phyloP scores from a whole-genome alignment of 2,113 vertebrate genomes.

The Columba livia region DNA sequence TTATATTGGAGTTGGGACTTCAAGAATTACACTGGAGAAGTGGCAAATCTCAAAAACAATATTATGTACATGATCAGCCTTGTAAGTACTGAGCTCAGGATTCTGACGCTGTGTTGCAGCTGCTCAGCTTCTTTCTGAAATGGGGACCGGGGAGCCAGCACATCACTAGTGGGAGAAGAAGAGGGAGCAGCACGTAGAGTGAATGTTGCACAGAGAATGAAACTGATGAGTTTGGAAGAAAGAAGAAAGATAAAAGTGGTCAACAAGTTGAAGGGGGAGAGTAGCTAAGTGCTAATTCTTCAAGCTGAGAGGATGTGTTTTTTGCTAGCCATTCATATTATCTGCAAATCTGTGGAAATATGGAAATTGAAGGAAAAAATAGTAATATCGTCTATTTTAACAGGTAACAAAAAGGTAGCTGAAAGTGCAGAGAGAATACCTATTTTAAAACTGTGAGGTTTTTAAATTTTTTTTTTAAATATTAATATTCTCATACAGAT shows the following conservation, averaged over 20 bases:
- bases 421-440: not conserved
- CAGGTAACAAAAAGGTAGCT: not conserved
- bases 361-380: not conserved
- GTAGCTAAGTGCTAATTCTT: not conserved
- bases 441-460: not conserved
- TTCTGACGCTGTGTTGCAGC: not conserved
- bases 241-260: not conserved
- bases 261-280: not conserved
- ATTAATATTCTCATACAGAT: not conserved
- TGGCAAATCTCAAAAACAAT: constrained; percentile 14
- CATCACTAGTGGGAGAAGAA: not conserved
- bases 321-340: not conserved
- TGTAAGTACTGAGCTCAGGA: not conserved
- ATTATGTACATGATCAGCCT: constrained; percentile 3
- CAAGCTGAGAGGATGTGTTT: not conserved
- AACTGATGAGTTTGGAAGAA: not conserved
- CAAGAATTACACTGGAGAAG: constrained; percentile 8
- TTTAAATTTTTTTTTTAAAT: not conserved
- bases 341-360: not conserved
- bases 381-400: not conserved
- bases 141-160: not conserved
- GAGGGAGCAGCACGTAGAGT: rapidly evolving
- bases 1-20: constrained; percentile 43
- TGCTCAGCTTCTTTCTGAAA: not conserved
- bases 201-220: not conserved